Base-by-base conservation (phyloP, 2,888 invertebrate genomes). In the Aporophyla nigra region DNA sequence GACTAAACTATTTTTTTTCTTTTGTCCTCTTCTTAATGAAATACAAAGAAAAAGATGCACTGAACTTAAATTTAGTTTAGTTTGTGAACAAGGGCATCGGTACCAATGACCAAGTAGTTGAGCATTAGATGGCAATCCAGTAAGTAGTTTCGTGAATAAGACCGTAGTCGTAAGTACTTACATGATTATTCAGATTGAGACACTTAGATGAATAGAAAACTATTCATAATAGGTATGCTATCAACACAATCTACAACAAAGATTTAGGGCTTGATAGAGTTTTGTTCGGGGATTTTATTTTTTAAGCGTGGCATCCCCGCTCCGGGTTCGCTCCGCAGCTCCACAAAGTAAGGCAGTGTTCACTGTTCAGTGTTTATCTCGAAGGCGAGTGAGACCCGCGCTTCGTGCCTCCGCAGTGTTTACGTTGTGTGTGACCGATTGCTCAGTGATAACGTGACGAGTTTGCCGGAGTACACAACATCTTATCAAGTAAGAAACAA, bases 391-490 rank as follows among this genome's bases (percentile, higher is more conserved):
- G 88, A 85, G 88, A 81, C 82, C 80, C 83, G 87, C 85, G 86
- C 82, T 75, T 78, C 75, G 76, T 78, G 67, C 72, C 74, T 67
- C 78, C 71, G 54, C 69, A 68, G 92, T 94, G 93, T 93, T 93
- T 93, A 93, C 91, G 83, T 90, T 83, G 90, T 92, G 91, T 87
- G 90, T 91, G 92, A 85, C 86, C 66, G 86, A 82, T 91, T 87
- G 87, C 86, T 69, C 72, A 91, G 95, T 95, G 96, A 95, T 95
- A 95, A 93, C 91, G 91, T 92, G 80, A 78, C 82, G 75, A 76
- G 76, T 68, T 70, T 80, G 87, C 89, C 86, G 90, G 89, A 88
- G 86, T 77, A 82, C 77, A 88, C 87, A 82, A 87, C 87, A 83
- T 85, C 83, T 85, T 89, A 86, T 88, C 80, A 89, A 88, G 92